Evolutionary conservation across 2,797 vertebrate genomes (phyloP).

Genomic region (Cottoperca gobio): DNA sequence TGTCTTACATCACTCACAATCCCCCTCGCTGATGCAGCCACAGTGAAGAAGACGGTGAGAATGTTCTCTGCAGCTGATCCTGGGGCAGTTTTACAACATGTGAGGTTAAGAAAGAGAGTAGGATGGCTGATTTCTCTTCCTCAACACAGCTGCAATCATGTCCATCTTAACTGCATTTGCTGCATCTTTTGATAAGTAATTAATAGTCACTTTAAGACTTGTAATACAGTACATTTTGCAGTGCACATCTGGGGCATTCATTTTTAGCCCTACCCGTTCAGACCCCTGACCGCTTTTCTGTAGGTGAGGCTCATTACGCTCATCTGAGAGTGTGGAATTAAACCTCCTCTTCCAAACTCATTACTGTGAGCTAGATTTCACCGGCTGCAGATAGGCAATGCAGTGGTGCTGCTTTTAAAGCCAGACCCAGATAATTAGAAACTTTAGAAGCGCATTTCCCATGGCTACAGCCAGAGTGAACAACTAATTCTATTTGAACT

Average conservation of each 20-base stretch:
- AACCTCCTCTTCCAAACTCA: conserved; percentile 82
- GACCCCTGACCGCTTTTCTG: conserved; percentile 77
- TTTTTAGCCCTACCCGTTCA: conserved; percentile 54
- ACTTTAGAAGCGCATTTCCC: conserved; percentile 85
- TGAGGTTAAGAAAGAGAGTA: conserved; percentile 14
- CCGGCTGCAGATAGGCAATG: conserved; percentile 80
- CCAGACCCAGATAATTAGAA: conserved; percentile 85
- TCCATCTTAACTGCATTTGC: conserved; percentile 18
- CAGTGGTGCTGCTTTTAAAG: conserved; percentile 83
- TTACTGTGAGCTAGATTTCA: conserved; percentile 84
- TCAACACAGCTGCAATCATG: conserved; percentile 19
- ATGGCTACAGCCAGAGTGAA: conserved; percentile 83
- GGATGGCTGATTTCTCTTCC: conserved; percentile 25
- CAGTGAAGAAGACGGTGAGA: conserved; percentile 33
- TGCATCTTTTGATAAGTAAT: conserved; percentile 57
- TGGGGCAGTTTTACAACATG: conserved; percentile 44
- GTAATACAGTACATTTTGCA: conserved; percentile 36
- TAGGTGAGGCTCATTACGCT: conserved; percentile 79
- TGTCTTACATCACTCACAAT: conserved; percentile 74
- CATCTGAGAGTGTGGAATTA: conserved; percentile 77
- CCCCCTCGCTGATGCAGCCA: conserved; percentile 49
- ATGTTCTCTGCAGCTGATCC: conserved; percentile 51
- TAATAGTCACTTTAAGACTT: conserved; percentile 53
- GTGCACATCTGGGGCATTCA: conserved; percentile 49
- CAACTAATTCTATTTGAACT: conserved; percentile 85